Conservation (phyloP, 2,888 invertebrate genomes). For the Cryptus armator region DNA sequence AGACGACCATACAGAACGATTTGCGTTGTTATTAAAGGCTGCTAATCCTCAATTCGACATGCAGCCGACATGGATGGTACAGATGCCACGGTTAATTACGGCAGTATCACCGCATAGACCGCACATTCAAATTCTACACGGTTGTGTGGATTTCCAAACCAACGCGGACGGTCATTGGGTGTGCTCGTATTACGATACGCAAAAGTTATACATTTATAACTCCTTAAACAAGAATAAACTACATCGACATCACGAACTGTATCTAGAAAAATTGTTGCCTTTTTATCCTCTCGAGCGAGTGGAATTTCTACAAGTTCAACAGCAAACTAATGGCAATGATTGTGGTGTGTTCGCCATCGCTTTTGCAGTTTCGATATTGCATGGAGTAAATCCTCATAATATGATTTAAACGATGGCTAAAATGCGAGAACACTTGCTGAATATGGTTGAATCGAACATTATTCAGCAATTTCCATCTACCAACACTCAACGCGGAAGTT, state of each 20-base stretch:
- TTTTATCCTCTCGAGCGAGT: conserved; percentile 14
- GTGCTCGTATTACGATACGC: conserved; percentile 46
- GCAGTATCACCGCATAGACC: conserved; percentile 20
- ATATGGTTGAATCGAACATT: background rate
- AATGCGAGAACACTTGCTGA: conserved; percentile 43
- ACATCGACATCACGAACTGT: conserved; percentile 43
- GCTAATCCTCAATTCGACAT: conserved; percentile 36
- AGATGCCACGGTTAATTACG: conserved; percentile 30
- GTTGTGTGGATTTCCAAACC: conserved; percentile 38
- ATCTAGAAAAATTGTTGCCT: conserved; percentile 39
- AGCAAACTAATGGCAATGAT: conserved; percentile 47
- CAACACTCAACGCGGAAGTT: background rate
- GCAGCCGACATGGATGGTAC: conserved; percentile 15
- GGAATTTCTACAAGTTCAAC: conserved; percentile 11
- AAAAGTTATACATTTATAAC: conserved; percentile 48
- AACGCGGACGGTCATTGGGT: conserved; percentile 57
- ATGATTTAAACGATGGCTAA: conserved; percentile 1
- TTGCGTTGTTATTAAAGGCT: conserved; percentile 19
- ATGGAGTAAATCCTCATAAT: conserved; percentile 31
- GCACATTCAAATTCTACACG: conserved; percentile 50
- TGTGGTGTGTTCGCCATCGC: conserved; percentile 50
- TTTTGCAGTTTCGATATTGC: conserved; percentile 46
- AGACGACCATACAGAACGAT: conserved; percentile 40
- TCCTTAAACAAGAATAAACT: conserved; percentile 53
- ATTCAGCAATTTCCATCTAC: conserved; percentile 40